Conservation (phyloP, 2,113 vertebrate genomes). For the Stigmatopora nigra region DNA sequence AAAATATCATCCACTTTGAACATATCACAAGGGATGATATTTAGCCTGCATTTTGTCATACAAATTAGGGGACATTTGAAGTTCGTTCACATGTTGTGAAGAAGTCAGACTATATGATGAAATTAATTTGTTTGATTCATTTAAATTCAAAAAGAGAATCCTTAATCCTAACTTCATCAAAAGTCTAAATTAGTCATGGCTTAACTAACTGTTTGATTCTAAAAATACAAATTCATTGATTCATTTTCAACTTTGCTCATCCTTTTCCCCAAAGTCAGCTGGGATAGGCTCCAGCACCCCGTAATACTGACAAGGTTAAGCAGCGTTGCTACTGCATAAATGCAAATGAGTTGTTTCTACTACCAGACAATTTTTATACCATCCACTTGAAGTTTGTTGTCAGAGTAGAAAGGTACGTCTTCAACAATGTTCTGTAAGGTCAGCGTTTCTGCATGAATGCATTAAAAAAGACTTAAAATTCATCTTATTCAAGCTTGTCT, state of each 20-base stretch:
- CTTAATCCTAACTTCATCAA: too few species aligned
- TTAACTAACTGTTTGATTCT: too few species aligned
- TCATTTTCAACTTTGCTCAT: too few species aligned
- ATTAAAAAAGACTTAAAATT: neutral
- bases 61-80: neutral
- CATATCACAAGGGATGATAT: neutral
- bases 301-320: too few species aligned
- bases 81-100: neutral
- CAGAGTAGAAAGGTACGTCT: neutral
- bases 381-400: neutral
- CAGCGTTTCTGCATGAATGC: neutral
- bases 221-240: too few species aligned
- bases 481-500: neutral
- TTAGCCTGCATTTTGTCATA: neutral
- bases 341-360: neutral
- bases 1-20: constrained; percentile 3
- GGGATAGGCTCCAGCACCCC: too few species aligned
- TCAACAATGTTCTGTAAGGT: neutral
- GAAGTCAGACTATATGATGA: neutral
- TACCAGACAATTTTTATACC: neutral
- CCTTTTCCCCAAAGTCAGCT: too few species aligned
- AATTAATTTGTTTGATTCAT: too few species aligned
- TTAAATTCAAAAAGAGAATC: too few species aligned
- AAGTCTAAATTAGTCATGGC: too few species aligned
- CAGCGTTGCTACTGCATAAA: neutral